Conservation (phyloP, 2,113 vertebrate genomes). For the Myiozetetes cayanensis region DNA sequence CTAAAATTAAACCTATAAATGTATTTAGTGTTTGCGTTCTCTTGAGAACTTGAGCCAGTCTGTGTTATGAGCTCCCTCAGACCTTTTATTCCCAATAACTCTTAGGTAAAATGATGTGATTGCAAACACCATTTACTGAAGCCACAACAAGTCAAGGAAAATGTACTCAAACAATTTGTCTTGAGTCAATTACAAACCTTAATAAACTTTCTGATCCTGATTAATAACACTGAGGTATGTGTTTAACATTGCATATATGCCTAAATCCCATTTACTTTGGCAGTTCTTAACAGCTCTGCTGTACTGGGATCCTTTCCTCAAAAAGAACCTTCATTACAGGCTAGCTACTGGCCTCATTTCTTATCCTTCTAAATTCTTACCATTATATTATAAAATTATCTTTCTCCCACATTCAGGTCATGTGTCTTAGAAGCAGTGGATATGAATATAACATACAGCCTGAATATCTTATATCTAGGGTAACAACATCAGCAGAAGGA, state of each 20-base stretch:
- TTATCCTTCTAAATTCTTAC: neutral
- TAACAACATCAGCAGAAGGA: neutral
- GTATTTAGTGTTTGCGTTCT: neutral
- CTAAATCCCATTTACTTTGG: neutral
- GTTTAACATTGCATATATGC: neutral
- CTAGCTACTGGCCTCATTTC: neutral
- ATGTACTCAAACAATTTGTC: neutral
- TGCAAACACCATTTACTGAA: neutral
- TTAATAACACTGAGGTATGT: neutral
- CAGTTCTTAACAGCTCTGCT: neutral
- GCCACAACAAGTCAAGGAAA: neutral
- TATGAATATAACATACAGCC: neutral
- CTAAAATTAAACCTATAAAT: neutral
- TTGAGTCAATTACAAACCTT: neutral
- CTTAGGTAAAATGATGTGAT: neutral
- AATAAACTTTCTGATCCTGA: neutral
- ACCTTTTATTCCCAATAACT: neutral
- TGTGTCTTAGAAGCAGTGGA: neutral
- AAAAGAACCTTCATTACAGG: neutral
- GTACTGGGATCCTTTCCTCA: neutral
- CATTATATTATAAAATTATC: neutral
- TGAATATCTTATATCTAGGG: neutral
- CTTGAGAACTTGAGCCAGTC: neutral
- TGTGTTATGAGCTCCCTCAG: neutral
- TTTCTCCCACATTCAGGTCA: constrained; percentile 12